Conservation (phyloP, 2,113 vertebrate genomes). For the Mustelus asterias region DNA sequence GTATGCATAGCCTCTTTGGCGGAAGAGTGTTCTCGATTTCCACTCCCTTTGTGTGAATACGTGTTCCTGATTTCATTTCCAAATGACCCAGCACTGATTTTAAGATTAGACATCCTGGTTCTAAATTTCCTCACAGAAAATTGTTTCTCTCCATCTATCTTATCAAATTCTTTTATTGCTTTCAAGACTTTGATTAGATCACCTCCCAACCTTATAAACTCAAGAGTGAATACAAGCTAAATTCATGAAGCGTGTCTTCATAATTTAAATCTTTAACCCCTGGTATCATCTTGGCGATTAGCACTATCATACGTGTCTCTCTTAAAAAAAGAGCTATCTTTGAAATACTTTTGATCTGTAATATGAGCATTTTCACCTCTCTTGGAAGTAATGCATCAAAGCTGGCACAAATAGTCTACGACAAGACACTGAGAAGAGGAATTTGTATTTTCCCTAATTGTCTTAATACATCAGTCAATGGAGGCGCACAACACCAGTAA, state of each 20-base stretch:
- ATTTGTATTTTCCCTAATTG: neutral
- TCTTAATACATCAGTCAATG: neutral
- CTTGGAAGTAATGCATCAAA: slow-evolving; percentile 12
- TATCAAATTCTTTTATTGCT: neutral
- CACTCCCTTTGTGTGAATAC: neutral
- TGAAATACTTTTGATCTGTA: neutral
- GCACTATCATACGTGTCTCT: neutral
- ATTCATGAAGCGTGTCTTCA: no score
- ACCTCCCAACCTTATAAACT: neutral
- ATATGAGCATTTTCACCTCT: neutral
- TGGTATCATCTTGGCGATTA: neutral
- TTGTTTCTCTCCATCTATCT: neutral
- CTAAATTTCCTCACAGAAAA: neutral
- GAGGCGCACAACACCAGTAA: neutral
- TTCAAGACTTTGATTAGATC: neutral
- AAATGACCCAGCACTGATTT: neutral
- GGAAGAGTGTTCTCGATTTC: neutral
- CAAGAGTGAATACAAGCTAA: neutral
- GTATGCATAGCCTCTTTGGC: neutral
- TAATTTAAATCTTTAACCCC: neutral
- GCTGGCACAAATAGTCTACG: neutral
- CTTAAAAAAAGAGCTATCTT: neutral
- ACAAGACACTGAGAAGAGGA: neutral
- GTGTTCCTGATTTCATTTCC: neutral
- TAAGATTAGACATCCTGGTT: neutral